Base-by-base conservation (phyloP, 92 coral and sea anemone genomes). In the Montipora capitata region DNA sequence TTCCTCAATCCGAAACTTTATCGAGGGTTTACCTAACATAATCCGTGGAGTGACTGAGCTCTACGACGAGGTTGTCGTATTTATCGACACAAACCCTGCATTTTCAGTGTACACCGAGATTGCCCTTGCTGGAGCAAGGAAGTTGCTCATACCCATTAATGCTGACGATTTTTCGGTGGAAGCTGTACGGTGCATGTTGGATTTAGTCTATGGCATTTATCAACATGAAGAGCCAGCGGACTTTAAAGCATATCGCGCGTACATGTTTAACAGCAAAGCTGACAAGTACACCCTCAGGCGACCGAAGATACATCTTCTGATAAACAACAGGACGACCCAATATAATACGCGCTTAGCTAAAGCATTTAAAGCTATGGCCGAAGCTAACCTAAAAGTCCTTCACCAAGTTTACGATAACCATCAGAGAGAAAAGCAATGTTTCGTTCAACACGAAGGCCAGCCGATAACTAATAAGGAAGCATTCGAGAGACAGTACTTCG, bases 81-180 rank as follows among this genome's bases (percentile, higher is more conserved):
- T 80, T 15, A 67, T 81, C 52, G 76, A 81, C 76, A 81, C 77
- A 40, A 81, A 81, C 68, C 85, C 85, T 18, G 48, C 85, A 11
- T 81, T 81, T 38, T 49, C 85, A 11, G 65, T 68, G 39, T 81
- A 67, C 76, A 81, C 85, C 40, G 85, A 67, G 39, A 81, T 81
- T 48, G 85, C 85, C 3, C 77, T 81, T 11, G 85, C 68, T 12
- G 85, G 65, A 51, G 85, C 66, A 54, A 68, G 6, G 7, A 81
- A 81, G 77, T 7, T 81, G 61, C 69, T 81, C 16, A 81, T 81
- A 12, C 77, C 85, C 14, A 81, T 81, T 13, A 68, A 68, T 6
- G 76, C 85, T 14, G 85, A 81, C 41, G 76, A 81, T n/a, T 81
- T 81, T 35, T 81, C 76, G 15, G 16, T 35, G 0, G 48, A 68